Percentiles rank a stretch among this genome's conserved stretches.
phyloP scores from a whole-genome alignment of 53 echinoderm and acorn worm species.

The Echinometra lucunter region DNA sequence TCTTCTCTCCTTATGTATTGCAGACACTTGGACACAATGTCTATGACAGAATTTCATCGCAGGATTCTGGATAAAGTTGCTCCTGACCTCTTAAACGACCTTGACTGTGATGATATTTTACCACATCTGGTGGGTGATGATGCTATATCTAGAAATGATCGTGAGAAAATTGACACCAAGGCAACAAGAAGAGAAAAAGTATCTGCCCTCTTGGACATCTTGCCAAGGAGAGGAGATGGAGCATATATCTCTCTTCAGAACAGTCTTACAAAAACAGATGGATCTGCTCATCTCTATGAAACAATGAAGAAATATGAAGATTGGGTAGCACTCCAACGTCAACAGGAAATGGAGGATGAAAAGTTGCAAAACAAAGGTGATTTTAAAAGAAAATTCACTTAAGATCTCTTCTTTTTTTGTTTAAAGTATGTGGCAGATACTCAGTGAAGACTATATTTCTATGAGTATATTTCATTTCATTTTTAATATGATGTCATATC shows the following conservation, averaged over 20 bases:
- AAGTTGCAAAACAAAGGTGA: background rate
- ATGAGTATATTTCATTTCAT: no score
- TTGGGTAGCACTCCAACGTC: background rate
- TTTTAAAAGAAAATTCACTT: background rate
- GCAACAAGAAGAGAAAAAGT: conserved; percentile 56
- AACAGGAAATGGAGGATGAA: background rate
- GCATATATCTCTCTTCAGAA: conserved; percentile 43
- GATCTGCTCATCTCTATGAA: conserved; percentile 36
- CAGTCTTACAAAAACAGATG: conserved; percentile 12
- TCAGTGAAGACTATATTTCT: no score
- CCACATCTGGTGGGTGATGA: conserved; percentile 31
- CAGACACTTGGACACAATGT: conserved; percentile 44
- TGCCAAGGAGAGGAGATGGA: conserved; percentile 46
- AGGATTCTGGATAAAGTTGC: conserved; percentile 54
- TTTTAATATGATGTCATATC: no score
- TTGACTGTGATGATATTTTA: conserved; percentile 50
- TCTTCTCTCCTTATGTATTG: background rate
- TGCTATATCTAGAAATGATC: conserved; percentile 29
- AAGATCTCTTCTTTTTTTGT: no score
- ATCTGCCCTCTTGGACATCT: conserved; percentile 21
- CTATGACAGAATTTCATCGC: conserved; percentile 46
- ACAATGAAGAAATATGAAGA: conserved; percentile 20
- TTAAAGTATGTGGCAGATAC: no score
- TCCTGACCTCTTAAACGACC: conserved; percentile 38
- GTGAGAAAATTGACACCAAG: background rate